These are phyloP conservation scores for Halichoerus grypus DNA, from an alignment of 2,113 vertebrate species.

Conservation along the genomic window DNA sequence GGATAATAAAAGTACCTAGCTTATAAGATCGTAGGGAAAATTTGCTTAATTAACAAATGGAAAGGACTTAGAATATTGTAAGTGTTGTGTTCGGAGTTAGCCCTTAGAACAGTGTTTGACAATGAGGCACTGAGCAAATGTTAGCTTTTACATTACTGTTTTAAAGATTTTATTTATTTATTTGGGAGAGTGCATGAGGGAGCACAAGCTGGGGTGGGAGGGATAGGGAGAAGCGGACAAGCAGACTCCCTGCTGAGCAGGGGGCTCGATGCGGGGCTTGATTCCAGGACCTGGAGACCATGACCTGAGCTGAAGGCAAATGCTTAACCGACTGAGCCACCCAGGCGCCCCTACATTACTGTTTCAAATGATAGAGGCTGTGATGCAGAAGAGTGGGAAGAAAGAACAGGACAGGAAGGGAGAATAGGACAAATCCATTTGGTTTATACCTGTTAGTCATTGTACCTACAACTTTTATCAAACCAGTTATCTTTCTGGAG, in stretches of 20 bases:
- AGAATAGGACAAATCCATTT: neutral
- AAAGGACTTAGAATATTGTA: neutral
- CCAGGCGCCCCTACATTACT: neutral
- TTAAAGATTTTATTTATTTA: neutral
- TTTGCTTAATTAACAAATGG: neutral
- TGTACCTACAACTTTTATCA: slow-evolving; percentile 20
- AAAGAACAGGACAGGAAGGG: neutral
- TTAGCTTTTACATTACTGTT: neutral
- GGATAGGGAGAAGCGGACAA: neutral
- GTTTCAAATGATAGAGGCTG: neutral
- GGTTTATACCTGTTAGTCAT: neutral
- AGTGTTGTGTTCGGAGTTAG: neutral
- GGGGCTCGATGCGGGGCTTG: neutral
- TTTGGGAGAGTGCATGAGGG: neutral
- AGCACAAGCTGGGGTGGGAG: neutral
- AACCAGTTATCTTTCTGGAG: slow-evolving; percentile 44
- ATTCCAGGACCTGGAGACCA: neutral
- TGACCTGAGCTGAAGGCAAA: neutral
- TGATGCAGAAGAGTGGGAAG: neutral
- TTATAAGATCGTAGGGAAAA: neutral
- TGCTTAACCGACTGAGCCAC: neutral
- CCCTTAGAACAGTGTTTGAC: neutral
- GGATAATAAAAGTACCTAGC: neutral
- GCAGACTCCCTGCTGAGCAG: no score
- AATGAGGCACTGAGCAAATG: neutral